Evolutionary conservation across 2,113 vertebrate genomes (phyloP), one percentile per base, ranked within the genome.

Genomic region (Nasalis larvatus): DNA sequence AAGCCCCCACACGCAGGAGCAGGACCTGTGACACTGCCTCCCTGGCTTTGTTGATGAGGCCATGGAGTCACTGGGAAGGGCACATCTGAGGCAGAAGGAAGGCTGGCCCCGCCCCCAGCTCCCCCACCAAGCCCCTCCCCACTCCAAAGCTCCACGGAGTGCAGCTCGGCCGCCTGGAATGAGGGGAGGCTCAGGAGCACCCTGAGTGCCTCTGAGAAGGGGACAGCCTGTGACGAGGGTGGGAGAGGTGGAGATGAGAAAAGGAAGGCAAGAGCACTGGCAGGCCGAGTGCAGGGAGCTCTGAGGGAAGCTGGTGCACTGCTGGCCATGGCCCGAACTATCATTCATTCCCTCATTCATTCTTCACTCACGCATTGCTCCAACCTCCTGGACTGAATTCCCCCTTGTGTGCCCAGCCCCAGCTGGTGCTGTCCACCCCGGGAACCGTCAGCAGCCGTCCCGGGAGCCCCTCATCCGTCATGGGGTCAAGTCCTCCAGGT

Each of bases 21-120:
- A 18, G 47, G 9, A n/a, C 77, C 49, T 54, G 49, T 0, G 0
- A 23, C 16, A 21, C 69, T 52, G 0, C 1, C 18, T 11, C n/a
- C 49, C 76, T 42, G 0, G 0, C 1, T n/a, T 60, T 52, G 18
- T 42, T 10, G 35, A n/a, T 1, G 13, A 63, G 6, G 32, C 4
- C 9, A 4, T 56, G 16, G 37, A 13, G 66, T 63, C 82, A 4
- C 6, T 16, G 2, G 1, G n/a, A 23, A 8, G 32, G 35, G 37
- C 0, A 1, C 23, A 18, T 21, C 3, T 16, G 1, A 25, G 66
- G 2, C 4, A 7, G 23, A 7, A 77, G 0, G 3, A 2, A 16
- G n/a, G 27, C 30, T 12, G 0, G 27, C 16, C 1, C 25, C 17
- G 20, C 5, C 54, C 20, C 52, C 52, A 54, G 27, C 27, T 47